phyloP scores from a whole-genome alignment of 2,797 vertebrate genomes.

The Periparus ater region DNA sequence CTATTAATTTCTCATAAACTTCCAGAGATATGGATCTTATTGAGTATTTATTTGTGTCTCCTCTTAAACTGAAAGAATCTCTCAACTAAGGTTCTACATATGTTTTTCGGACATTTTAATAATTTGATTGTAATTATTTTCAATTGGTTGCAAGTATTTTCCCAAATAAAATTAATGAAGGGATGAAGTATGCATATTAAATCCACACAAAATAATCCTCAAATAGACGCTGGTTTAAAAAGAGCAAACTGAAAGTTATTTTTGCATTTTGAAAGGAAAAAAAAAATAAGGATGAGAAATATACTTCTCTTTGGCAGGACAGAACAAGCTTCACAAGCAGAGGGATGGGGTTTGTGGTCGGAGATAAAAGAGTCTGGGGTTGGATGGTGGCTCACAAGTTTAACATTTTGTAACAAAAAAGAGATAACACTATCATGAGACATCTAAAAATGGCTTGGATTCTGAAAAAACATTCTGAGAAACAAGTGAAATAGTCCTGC shows the following conservation, averaged over 20 bases:
- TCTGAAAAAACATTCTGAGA: neutral
- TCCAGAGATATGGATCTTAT: neutral
- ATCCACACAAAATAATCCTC: neutral
- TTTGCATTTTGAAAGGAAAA: neutral
- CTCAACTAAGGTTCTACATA: neutral
- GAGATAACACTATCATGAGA: neutral
- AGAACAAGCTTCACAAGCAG: neutral
- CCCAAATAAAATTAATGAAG: neutral
- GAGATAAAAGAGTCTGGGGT: neutral
- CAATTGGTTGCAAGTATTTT: neutral
- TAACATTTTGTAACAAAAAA: neutral
- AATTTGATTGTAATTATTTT: neutral
- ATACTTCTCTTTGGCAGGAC: neutral
- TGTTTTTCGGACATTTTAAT: neutral
- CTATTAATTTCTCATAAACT: neutral
- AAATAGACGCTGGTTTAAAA: neutral
- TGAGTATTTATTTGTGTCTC: neutral
- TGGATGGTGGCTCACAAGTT: neutral
- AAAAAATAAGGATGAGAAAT: neutral
- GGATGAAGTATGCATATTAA: neutral
- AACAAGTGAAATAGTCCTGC: neutral
- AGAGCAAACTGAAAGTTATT: neutral
- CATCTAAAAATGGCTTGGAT: neutral
- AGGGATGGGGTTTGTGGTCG: fast-evolving
- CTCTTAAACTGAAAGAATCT: neutral